phyloP scores from a whole-genome alignment of 2,797 vertebrate species.

The Enteromius treurensis region DNA sequence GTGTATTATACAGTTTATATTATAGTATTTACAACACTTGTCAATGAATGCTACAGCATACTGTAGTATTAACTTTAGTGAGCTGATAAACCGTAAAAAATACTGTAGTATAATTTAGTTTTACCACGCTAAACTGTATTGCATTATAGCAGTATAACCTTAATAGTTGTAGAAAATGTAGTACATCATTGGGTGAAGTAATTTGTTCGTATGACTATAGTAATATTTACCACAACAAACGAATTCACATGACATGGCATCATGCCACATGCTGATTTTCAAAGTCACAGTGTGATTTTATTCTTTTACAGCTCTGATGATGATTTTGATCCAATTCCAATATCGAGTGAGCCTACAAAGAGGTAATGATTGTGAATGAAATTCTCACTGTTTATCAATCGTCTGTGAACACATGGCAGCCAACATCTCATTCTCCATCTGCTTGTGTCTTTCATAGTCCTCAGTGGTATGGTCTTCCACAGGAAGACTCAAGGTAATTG shows the following conservation, averaged over 20 bases:
- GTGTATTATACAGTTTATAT: too few relatives aligned
- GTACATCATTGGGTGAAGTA: too few relatives aligned
- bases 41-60: too few relatives aligned
- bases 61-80: too few relatives aligned
- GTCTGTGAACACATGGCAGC: constrained; percentile 73
- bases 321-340: constrained; percentile 79
- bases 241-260: constrained; percentile 21
- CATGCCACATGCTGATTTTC: constrained; percentile 67
- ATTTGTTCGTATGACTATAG: too few relatives aligned
- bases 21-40: too few relatives aligned
- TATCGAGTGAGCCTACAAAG: constrained; percentile 74
- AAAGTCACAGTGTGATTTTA: constrained; percentile 76
- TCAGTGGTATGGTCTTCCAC: constrained; percentile 50
- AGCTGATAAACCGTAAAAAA: too few relatives aligned
- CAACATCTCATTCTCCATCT: constrained; percentile 67
- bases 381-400: constrained; percentile 70
- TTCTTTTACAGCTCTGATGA: constrained; percentile 75
- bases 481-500: constrained; percentile 31
- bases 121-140: too few relatives aligned
- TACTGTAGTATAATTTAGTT: too few relatives aligned
- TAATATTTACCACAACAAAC: too few relatives aligned
- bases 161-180: too few relatives aligned
- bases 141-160: too few relatives aligned
- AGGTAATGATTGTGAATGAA: constrained; percentile 79
- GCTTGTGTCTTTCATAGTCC: constrained; percentile 70